Evolutionary conservation across 2,113 vertebrate species (phyloP).

Genomic region (Carlito syrichta): DNA sequence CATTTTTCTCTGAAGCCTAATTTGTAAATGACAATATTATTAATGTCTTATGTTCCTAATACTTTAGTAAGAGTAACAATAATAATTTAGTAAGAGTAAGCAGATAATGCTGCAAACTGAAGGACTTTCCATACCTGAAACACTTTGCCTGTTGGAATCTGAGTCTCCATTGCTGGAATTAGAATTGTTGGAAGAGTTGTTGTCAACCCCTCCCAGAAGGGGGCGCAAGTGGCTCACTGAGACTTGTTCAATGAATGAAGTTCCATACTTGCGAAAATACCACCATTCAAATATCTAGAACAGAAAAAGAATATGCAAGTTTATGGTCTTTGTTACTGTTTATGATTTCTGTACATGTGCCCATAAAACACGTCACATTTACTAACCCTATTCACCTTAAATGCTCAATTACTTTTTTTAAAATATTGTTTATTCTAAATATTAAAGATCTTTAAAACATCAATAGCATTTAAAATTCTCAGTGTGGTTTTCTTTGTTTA

Average conservation of each 20-base stretch:
- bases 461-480: conserved; percentile 23
- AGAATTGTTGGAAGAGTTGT: conserved; percentile 91
- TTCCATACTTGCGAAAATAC: conserved; percentile 99
- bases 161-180: conserved; percentile 92
- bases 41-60: neutral
- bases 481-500: neutral
- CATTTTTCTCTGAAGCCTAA: neutral
- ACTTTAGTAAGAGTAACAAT: neutral
- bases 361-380: neutral
- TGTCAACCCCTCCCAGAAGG: conserved; percentile 97
- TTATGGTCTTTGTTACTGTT: neutral
- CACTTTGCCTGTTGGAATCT: conserved; percentile 94
- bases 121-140: conserved; percentile 88
- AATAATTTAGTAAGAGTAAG: neutral
- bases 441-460: neutral
- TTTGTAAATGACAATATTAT: neutral
- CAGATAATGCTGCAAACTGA: neutral
- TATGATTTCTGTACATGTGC: neutral
- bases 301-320: conserved; percentile 15
- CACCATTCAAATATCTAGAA: conserved; percentile 99
- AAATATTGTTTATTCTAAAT: conserved; percentile 7
- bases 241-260: conserved; percentile 98
- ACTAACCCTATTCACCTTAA: conserved; percentile 9
- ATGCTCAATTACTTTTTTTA: neutral
- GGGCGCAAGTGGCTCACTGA: conserved; percentile 98